phyloP scores from a whole-genome alignment of 1,140 invertebrate species.

The Antheraea mylitta region DNA sequence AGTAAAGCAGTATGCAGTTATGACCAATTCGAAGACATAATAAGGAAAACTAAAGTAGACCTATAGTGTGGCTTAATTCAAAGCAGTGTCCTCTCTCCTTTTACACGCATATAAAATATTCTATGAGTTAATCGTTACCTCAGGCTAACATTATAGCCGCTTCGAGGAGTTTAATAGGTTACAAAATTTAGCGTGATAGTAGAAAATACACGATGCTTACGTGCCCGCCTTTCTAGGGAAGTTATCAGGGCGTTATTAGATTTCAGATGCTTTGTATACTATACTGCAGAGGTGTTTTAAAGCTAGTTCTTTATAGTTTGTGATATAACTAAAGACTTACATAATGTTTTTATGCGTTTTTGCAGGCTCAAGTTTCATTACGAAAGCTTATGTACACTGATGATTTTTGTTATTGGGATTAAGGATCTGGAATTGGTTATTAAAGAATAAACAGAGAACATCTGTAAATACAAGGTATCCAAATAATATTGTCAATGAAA shows the following conservation, averaged over 20 bases:
- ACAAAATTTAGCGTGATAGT: constrained; percentile 74
- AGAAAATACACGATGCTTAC: constrained; percentile 70
- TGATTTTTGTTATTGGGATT: too few species aligned
- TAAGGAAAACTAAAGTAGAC: background rate
- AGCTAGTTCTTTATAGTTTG: background rate
- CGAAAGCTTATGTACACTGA: background rate
- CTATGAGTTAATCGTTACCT: constrained; percentile 73
- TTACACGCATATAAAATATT: constrained; percentile 38
- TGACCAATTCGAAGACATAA: background rate
- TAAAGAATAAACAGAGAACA: too few species aligned
- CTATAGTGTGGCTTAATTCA: background rate
- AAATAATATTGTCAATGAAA: too few species aligned
- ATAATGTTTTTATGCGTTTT: background rate
- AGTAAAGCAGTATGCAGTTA: background rate
- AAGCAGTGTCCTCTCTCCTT: constrained; percentile 23
- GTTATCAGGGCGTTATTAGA: constrained; percentile 58
- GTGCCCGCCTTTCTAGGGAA: constrained; percentile 54
- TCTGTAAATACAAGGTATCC: too few species aligned
- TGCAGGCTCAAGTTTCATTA: background rate
- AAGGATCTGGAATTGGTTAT: too few species aligned
- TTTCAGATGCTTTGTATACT: constrained; percentile 41
- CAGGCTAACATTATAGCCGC: constrained; percentile 74
- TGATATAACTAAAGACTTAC: background rate
- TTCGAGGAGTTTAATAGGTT: constrained; percentile 75
- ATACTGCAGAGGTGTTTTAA: background rate